Evolutionary conservation across 2,113 vertebrate species (phyloP), one percentile per base, ranked within the genome.

Genomic region (Glaucidium brasilianum): DNA sequence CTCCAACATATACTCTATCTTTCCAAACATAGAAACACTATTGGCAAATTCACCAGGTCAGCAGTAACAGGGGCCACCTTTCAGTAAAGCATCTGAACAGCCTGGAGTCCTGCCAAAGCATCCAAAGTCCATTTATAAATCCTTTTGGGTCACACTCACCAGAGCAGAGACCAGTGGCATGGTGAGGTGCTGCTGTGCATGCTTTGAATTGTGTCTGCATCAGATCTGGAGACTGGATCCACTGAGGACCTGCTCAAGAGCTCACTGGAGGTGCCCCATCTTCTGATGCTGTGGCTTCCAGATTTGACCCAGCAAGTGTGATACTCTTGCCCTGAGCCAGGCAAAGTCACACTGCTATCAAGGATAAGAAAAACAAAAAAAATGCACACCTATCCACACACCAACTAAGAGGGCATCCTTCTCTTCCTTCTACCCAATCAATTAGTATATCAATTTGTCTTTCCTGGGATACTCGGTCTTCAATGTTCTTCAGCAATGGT

Each of bases 321-420:
- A 41, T 43, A 30, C 25, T 47, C 27, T 10, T 59, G 32, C 9
- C 2, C 2, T 12, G 7, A 66, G 23, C 23, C 11, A 87, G 47
- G 21, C 4, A 20, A 74, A 82, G 32, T 45, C 60, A 55, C n/a
- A 4, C 8, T n/a, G 7, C 52, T 58, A 12, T 45, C 6, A 37
- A 50, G 18, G 11, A 63, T n/a, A 26, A 71, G 27, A 32, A 39
- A 18, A 69, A 41, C 19, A 81, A 39, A 45, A 59, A 5, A 47
- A 19, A 1, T 3, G 4, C 22, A n/a, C 9, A 34, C 3, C 4
- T 18, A 49, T 41, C 2, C 10, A 41, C 18, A 16, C 7, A 10
- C 12, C 34, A 67, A 0, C 7, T 26, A 68, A 47, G 13, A 72
- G 2, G 1, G 0, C 5, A 43, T 59, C 47, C 30, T 59, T 60